Percentiles rank a stretch among this genome's conserved stretches.
These are phyloP conservation scores for Lineus longissimus DNA, from an alignment of 1,140 invertebrate species.

Conservation along the genomic window DNA sequence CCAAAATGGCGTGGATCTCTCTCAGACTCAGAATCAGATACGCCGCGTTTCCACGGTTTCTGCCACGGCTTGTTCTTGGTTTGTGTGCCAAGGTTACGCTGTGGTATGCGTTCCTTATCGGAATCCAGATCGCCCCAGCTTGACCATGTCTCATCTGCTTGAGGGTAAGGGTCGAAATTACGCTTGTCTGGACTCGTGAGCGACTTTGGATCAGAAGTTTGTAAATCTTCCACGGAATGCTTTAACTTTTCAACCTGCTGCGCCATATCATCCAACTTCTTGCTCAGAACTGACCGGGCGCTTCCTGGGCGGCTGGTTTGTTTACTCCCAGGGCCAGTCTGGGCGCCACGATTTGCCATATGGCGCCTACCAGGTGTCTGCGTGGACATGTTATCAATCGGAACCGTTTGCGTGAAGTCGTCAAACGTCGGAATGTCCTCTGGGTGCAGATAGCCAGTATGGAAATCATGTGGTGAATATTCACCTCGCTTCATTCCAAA, in stretches of 20 bases:
- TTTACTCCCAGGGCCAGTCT: background rate
- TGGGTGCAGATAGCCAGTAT: background rate
- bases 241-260: background rate
- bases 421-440: constrained; percentile 2
- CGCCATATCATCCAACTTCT: constrained; percentile 3
- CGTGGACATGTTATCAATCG: constrained; percentile 1
- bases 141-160: too few species aligned
- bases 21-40: background rate
- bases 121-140: too few species aligned
- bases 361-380: background rate
- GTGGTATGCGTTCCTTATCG: too few species aligned
- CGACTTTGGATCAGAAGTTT: too few species aligned
- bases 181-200: too few species aligned
- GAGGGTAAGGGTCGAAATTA: too few species aligned
- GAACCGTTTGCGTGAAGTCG: background rate
- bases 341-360: background rate
- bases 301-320: background rate
- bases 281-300: background rate
- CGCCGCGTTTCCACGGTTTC: constrained; percentile 3
- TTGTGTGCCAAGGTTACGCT: background rate
- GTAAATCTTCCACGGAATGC: constrained; percentile 1
- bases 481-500: too few species aligned
- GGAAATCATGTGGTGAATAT: background rate
- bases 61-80: constrained; percentile 5
- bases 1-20: constrained; percentile 30